Conservation (phyloP, 2,888 invertebrate species). For the Galerucella pusilla region DNA sequence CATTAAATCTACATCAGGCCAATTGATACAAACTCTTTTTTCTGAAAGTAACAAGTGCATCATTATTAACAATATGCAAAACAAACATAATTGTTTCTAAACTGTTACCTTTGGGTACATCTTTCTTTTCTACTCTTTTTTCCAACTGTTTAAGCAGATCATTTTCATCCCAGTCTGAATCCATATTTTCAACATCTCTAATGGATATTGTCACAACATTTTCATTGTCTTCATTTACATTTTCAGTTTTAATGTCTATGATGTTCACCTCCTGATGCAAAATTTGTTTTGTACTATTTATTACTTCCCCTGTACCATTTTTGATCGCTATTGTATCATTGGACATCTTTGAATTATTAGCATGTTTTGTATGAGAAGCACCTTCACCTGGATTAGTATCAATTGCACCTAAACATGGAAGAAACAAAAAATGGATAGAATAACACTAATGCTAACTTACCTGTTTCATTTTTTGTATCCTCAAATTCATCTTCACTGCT, state of each 20-base stretch:
- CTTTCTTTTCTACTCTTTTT: constrained; percentile 40
- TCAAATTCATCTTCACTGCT: background rate
- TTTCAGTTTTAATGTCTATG: constrained; percentile 35
- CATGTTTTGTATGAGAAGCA: background rate
- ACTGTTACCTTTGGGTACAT: constrained; percentile 22
- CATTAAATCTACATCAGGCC: constrained; percentile 63
- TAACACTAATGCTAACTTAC: background rate
- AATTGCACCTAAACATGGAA: background rate
- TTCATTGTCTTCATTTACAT: constrained; percentile 35
- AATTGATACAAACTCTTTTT: constrained; percentile 40
- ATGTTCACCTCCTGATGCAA: constrained; percentile 38
- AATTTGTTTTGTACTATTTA: constrained; percentile 24
- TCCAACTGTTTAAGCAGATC: constrained; percentile 45
- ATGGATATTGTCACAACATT: constrained; percentile 40
- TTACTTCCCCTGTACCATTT: background rate
- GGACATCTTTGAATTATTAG: background rate
- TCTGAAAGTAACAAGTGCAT: constrained; percentile 26
- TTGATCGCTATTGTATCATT: background rate
- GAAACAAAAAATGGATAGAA: background rate
- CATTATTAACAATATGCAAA: background rate
- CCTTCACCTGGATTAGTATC: constrained; percentile 6
- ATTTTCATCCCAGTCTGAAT: constrained; percentile 47
- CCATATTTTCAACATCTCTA: constrained; percentile 37
- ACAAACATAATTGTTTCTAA: no score
- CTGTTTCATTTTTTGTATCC: background rate